A percentile compares a stretch with the other conserved stretches of the same genome.
Conservation (phyloP, 2,797 vertebrate genomes). For the Lacerta bilineata region DNA sequence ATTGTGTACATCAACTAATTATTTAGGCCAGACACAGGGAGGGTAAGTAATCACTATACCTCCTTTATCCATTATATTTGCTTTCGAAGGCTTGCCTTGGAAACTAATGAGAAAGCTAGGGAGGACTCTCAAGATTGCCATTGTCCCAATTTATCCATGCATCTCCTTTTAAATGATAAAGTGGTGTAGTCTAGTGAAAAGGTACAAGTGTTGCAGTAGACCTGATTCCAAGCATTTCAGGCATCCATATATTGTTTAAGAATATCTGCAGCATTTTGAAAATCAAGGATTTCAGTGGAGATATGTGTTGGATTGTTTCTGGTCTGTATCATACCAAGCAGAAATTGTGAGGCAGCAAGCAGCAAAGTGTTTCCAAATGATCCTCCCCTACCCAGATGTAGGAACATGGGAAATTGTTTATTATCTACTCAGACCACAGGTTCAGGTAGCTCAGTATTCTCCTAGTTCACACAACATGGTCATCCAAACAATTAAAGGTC, state of each 20-base stretch:
- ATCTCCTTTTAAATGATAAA: conserved; percentile 59
- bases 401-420: not conserved
- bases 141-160: conserved; percentile 31
- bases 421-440: no score
- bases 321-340: not conserved
- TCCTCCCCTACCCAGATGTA: not conserved
- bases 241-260: conserved; percentile 31
- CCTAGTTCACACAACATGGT: no score
- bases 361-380: not conserved
- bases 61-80: conserved; percentile 22
- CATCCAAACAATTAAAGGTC: not conserved
- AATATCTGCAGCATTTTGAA: not conserved
- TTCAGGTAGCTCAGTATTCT: no score
- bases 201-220: conserved; percentile 43
- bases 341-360: not conserved
- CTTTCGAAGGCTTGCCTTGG: conserved; percentile 45
- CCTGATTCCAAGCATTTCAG: conserved; percentile 57
- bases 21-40: conserved; percentile 37
- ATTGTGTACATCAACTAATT: conserved; percentile 33
- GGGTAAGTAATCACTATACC: conserved; percentile 42
- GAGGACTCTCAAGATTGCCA: conserved; percentile 31
- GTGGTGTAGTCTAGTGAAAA: conserved; percentile 48
- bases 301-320: not conserved
- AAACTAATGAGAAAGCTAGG: conserved; percentile 51
- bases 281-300: not conserved